phyloP scores from a whole-genome alignment of 2,797 vertebrate species.

The Liasis olivaceus region DNA sequence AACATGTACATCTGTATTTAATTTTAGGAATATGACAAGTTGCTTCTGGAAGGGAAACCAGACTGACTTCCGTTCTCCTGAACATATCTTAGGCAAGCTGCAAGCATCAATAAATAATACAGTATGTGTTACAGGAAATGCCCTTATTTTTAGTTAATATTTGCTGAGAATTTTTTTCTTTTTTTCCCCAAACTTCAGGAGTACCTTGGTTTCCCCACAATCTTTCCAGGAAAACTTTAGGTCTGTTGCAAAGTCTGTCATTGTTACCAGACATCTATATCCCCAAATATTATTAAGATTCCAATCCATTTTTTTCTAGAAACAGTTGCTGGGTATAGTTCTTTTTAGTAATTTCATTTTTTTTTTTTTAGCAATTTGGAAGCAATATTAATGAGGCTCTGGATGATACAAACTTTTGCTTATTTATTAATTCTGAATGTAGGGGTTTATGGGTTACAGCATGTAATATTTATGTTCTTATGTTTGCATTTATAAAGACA shows the following conservation, averaged over 20 bases:
- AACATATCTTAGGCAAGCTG: conserved; percentile 54
- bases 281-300: background rate
- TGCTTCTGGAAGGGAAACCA: background rate
- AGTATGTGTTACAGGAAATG: conserved; percentile 56
- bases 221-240: background rate
- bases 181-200: background rate
- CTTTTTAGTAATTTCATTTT: background rate
- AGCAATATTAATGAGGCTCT: background rate
- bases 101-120: conserved; percentile 41
- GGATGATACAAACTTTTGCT: background rate
- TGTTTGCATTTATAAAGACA: background rate
- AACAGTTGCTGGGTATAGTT: background rate
- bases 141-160: conserved; percentile 24
- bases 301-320: background rate
- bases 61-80: conserved; percentile 45
- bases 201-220: background rate
- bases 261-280: background rate
- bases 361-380: background rate
- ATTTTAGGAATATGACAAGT: conserved; percentile 50
- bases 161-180: conserved; percentile 33
- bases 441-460: background rate
- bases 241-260: background rate
- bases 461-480: background rate
- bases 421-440: background rate
- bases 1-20: conserved; percentile 26